Evolutionary conservation across 2,797 vertebrate species (phyloP).

Genomic region (Sebastes miniatus): DNA sequence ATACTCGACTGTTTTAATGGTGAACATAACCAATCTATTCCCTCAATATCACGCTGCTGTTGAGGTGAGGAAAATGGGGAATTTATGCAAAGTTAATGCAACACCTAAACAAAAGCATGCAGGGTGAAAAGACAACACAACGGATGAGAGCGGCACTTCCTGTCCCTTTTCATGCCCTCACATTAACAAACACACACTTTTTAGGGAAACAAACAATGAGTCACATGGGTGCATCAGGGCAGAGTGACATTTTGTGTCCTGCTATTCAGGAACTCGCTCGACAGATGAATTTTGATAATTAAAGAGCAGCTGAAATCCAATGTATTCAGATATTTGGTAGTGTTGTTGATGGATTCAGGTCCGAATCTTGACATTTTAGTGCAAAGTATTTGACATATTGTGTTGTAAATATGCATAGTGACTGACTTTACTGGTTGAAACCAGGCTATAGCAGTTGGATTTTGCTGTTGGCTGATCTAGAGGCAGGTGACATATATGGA

Average conservation of each 20-base stretch:
- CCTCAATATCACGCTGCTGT: constrained; percentile 47
- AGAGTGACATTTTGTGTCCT: constrained; percentile 14
- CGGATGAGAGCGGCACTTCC: background rate
- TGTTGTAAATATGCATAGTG: too few species aligned
- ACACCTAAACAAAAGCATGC: constrained; percentile 32
- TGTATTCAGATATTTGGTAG: too few species aligned
- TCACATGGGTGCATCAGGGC: background rate
- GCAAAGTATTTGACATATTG: too few species aligned
- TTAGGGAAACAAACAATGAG: background rate
- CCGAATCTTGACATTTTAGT: too few species aligned
- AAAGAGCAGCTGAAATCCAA: too few species aligned
- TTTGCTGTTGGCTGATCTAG: too few species aligned
- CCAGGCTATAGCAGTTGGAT: too few species aligned
- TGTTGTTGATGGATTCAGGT: too few species aligned
- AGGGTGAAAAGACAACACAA: constrained; percentile 13
- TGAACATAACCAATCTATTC: constrained; percentile 23
- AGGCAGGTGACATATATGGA: too few species aligned
- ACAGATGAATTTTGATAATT: constrained; percentile 4
- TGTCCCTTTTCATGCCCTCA: constrained; percentile 40
- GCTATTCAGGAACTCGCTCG: constrained; percentile 15
- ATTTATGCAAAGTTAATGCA: constrained; percentile 66
- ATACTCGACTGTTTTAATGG: constrained; percentile 15
- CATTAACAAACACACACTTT: constrained; percentile 28
- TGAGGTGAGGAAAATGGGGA: constrained; percentile 49
- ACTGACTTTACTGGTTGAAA: too few species aligned